Evolutionary conservation across 2,888 invertebrate species (phyloP), one percentile per base, ranked within the genome.

Genomic region (Lordiphosa andalusiaca): DNA sequence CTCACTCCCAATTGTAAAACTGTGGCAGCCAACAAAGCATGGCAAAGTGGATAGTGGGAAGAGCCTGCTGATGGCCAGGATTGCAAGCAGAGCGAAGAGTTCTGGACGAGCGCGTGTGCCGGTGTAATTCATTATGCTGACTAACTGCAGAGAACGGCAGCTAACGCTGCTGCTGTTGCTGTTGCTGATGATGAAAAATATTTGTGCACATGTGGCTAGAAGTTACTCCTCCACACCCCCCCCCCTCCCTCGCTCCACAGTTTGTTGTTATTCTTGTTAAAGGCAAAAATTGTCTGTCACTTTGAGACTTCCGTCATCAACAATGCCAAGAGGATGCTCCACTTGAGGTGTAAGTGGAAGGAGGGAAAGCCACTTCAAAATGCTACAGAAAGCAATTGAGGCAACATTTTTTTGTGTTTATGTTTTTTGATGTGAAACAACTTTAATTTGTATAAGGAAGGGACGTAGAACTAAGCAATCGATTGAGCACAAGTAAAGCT

Each of bases 261-360:
- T 56, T 58, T 47, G 48, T 46, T 58, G 57, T 60, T 73, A 60
- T 62, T 78, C 62, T 54, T 82, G 69, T 73, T 59, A 61, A 75
- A 75, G 58, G 66, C 69, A 77, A 61, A 81, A 80, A 84, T 84
- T 84, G 84, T 78, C 84, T 63, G 80, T 78, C 80, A 80, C 75
- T 64, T 64, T 60, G 73, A 63, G 70, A 78, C 84, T 80, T 84
- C 75, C 84, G 83, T 53, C 70, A 70, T 67, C 66, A 63, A 48
- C 60, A 41, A 50, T 23, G 16, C 23, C 52, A 38, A 23, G 30
- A 12, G 40, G 19, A 55, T 46, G 40, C 54, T 53, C 53, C 53
- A 56, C 67, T 69, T 48, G n/a, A 60, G 30, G 36, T 39, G 10
- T 38, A 3, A 23, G 23, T 30, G 35, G 48, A 6, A 44, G 33